These are phyloP conservation scores for Leuciscus waleckii DNA, from an alignment of 2,797 vertebrate species.

Conservation along the genomic window DNA sequence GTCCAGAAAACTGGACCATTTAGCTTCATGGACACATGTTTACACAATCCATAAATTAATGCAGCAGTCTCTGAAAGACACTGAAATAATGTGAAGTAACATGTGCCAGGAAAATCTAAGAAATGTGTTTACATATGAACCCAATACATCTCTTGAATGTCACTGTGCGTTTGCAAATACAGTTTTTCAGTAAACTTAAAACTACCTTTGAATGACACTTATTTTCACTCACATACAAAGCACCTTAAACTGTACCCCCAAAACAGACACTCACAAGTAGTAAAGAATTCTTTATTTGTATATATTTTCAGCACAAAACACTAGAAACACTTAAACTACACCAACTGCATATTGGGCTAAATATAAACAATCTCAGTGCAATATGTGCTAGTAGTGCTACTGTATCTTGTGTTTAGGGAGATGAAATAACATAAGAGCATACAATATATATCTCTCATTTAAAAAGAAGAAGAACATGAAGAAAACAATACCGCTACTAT, in stretches of 20 bases:
- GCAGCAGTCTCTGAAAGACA: slow-evolving; percentile 8
- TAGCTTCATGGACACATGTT: not conserved
- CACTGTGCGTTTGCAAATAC: not conserved
- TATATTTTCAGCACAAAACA: slow-evolving; percentile 10
- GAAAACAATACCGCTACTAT: not conserved
- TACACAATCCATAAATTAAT: slow-evolving; percentile 3
- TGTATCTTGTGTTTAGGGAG: not conserved
- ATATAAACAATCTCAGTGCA: slow-evolving; percentile 7
- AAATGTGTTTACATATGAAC: not conserved
- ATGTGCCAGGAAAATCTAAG: slow-evolving; percentile 16
- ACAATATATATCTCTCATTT: not conserved
- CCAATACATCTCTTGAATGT: too few species aligned
- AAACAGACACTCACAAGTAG: not conserved
- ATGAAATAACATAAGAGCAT: not conserved
- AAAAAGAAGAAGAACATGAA: not conserved
- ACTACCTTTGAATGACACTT: not conserved
- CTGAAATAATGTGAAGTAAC: slow-evolving; percentile 2
- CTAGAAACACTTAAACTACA: not conserved
- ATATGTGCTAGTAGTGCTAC: not conserved
- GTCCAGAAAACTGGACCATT: not conserved
- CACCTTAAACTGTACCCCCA: not conserved
- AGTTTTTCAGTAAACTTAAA: not conserved
- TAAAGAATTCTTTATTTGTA: slow-evolving; percentile 8
- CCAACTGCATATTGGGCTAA: not conserved
- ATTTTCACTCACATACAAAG: not conserved